Percentiles rank a stretch among this genome's conserved stretches.
phyloP scores from a whole-genome alignment of 1,140 invertebrate genomes.

The Nylanderia fulva region DNA sequence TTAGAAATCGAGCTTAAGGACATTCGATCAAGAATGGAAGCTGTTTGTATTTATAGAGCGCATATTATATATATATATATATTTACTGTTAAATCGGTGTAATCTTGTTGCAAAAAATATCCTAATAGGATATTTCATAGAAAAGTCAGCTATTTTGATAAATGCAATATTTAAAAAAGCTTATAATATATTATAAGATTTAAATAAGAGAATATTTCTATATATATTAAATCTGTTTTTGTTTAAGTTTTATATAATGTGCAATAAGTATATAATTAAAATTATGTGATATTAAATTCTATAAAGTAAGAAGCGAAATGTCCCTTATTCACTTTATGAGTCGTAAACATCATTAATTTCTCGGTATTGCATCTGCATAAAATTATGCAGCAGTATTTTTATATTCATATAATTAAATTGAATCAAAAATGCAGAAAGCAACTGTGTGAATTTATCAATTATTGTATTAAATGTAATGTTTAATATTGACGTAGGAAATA shows the following conservation, averaged over 20 bases:
- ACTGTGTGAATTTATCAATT: background rate
- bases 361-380: background rate
- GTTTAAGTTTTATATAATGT: background rate
- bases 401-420: slow-evolving; percentile 2
- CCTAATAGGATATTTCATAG: background rate
- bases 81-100: background rate
- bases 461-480: background rate
- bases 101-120: background rate
- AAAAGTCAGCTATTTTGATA: background rate
- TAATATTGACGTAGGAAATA: background rate
- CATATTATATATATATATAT: background rate
- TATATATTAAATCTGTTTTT: background rate
- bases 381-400: background rate
- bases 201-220: background rate
- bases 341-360: background rate
- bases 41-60: background rate
- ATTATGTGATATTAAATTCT: background rate
- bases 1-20: slow-evolving; percentile 85
- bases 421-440: background rate
- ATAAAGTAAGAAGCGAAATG: background rate
- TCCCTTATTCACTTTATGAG: background rate
- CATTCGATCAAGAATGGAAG: slow-evolving; percentile 62
- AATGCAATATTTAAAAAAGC: background rate
- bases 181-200: background rate
- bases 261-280: background rate